Base-by-base conservation (phyloP, 2,888 invertebrate genomes). In the Alviniconcha strummeri region DNA sequence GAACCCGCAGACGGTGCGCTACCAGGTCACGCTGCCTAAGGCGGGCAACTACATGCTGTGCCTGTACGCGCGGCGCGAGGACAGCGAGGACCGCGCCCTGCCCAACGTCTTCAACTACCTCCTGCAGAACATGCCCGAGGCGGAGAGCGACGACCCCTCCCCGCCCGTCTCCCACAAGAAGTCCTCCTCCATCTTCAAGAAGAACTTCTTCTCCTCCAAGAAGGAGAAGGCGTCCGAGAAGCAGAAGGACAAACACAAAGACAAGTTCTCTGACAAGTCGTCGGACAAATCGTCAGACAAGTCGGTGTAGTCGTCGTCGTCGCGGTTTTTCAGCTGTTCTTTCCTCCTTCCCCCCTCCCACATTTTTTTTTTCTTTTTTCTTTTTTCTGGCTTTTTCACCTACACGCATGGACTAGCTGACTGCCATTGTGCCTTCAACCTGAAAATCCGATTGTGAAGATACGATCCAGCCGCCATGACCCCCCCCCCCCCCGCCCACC, bases 1-100 rank as follows among this genome's bases (percentile, higher is more conserved):
- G 72, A 86, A 87, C 54, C 82, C 87, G 7, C 85, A 84, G 9
- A 85, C 84, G n/a, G 88, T 88, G 5, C 88, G 85, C 36, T 91
- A 90, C 84, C 81, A 84, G 55, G 84, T 91, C 13, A 88, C 86
- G 15, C 87, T 92, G 55, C 90, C 90, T 0, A 90, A 91, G 72
- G 89, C 91, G 36, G 93, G 93, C 36, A 91, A 92, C 86, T 93
- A 91, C 87, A 88, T 93, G 90, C 85, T 93, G 81, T 91, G 91
- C 76, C 84, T 93, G 19, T 93, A 92, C 83, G 93, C 92, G n/a
- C 87, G 92, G 11, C 88, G 88, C 54, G 87, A 88, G 52, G 89
- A 90, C 67, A 89, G 91, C 9, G 88, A 90, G 17, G 89, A 91
- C 76, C 88, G 85, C n/a, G 87, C 89, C 64, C 90, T 91, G 85